Evolutionary conservation across 1,140 invertebrate genomes (phyloP), one percentile per base, ranked within the genome.

Genomic region (Apis florea): DNA sequence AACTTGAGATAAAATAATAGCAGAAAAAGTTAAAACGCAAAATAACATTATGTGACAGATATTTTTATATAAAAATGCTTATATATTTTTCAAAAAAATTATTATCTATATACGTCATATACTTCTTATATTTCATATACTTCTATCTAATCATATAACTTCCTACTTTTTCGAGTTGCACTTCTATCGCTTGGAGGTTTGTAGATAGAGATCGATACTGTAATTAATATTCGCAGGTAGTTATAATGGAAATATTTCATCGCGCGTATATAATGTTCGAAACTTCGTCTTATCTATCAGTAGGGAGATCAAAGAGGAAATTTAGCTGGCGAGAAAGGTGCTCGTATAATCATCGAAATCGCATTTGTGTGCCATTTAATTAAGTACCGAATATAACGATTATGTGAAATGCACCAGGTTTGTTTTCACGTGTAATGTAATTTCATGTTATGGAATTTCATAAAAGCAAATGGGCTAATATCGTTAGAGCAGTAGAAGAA

Each of bases 321-420:
- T 54, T 63, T 69, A 53, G 10, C 10, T 15, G 21, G 11, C 49
- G 24, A 19, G 11, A 17, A 68, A n/a, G 64, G 12, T 47, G 11
- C 12, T 19, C 56, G 59, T 21, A 40, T 17, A 21, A 21, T 12
- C 31, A 17, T 64, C 6, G 64, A 67, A 67, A 67, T 67, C 5
- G 21, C 13, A 47, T 47, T 47, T 54, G 21, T 19, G 49, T 12
- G 31, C 49, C 54, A 56, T 56, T 83, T 80, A 80, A 80, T 83
- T 83, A 40, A 40, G 31, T 40, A 80, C 24, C 26, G n/a, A 83
- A 80, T 64, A 24, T 51, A 56, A 78, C 67, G 66, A 54, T 9
- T 31, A 21, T 21, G 0, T 47, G 12, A 12, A 15, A 49, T 12
- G 40, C 40, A n/a, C 21, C 19, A 40, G 31, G 31, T 58, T 72